Conservation (phyloP, 2,888 invertebrate species). For the Dione juno region DNA sequence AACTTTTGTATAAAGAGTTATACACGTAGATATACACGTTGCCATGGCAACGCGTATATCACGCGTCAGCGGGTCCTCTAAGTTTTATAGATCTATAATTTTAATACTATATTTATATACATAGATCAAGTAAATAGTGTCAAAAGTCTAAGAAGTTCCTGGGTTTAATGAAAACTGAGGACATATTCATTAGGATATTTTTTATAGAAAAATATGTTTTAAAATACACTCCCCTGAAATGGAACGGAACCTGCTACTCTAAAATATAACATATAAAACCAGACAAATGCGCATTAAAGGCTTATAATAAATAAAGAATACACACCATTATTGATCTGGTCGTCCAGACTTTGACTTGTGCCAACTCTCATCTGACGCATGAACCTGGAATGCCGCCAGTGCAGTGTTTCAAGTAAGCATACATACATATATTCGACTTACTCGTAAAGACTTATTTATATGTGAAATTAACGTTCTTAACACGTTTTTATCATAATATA, state of each 20-base stretch:
- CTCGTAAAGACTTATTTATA: background rate
- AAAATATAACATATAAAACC: background rate
- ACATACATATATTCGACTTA: background rate
- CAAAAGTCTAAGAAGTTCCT: background rate
- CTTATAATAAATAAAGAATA: background rate
- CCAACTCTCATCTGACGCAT: constrained; percentile 54
- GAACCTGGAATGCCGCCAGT: constrained; percentile 63
- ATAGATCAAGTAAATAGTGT: no score
- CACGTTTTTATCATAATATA: background rate
- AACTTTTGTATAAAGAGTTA: no score
- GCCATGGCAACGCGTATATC: no score
- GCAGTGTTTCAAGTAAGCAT: constrained; percentile 51
- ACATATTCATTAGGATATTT: background rate
- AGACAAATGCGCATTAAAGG: background rate
- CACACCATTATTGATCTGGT: background rate
- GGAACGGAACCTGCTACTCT: background rate
- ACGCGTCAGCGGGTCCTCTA: no score
- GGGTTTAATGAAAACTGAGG: background rate
- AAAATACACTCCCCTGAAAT: background rate
- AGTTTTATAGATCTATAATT: no score
- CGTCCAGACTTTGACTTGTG: constrained; percentile 28
- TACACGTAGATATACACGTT: no score
- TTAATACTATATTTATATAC: no score
- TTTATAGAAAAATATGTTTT: background rate
- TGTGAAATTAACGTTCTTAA: background rate